Percentiles rank a stretch among this genome's conserved stretches.
phyloP scores from a whole-genome alignment of 1,140 invertebrate genomes.

The Chlorops oryzae region DNA sequence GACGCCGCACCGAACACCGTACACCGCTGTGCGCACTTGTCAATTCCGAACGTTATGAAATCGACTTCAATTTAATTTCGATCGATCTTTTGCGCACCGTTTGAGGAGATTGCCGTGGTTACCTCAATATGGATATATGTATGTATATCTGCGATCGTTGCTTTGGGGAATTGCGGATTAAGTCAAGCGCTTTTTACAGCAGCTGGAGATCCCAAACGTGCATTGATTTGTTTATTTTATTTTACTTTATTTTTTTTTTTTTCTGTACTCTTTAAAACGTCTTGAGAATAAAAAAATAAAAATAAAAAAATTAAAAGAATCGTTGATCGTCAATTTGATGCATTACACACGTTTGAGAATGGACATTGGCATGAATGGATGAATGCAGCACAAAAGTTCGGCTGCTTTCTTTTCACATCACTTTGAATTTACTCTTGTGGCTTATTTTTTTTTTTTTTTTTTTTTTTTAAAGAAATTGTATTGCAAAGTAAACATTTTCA shows the following conservation, averaged over 20 bases:
- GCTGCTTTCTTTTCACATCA: slow-evolving; percentile 22
- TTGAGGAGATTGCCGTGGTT: no score
- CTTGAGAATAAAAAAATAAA: background rate
- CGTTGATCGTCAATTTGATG: slow-evolving; percentile 40
- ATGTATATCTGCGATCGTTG: no score
- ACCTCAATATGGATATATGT: no score
- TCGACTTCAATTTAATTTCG: slow-evolving; percentile 45
- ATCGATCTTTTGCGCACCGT: slow-evolving; percentile 42
- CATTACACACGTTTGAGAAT: slow-evolving; percentile 45
- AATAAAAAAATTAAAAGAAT: slow-evolving; percentile 12
- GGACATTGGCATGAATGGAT: no score
- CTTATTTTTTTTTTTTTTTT: slow-evolving; percentile 9
- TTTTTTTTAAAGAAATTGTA: background rate
- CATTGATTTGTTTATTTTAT: no score
- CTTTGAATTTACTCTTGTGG: background rate
- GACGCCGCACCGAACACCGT: background rate
- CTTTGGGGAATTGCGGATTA: no score
- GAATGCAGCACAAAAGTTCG: no score
- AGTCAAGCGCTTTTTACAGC: no score
- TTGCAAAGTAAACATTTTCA: slow-evolving; percentile 2
- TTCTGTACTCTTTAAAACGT: no score
- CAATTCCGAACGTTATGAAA: slow-evolving; percentile 31
- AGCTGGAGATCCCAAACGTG: slow-evolving; percentile 3
- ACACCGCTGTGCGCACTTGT: slow-evolving; percentile 34
- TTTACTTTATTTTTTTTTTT: no score